A percentile compares a stretch with the other conserved stretches of the same genome.
Conservation (phyloP, 2,888 invertebrate genomes). For the Eretmocerus hayati region DNA sequence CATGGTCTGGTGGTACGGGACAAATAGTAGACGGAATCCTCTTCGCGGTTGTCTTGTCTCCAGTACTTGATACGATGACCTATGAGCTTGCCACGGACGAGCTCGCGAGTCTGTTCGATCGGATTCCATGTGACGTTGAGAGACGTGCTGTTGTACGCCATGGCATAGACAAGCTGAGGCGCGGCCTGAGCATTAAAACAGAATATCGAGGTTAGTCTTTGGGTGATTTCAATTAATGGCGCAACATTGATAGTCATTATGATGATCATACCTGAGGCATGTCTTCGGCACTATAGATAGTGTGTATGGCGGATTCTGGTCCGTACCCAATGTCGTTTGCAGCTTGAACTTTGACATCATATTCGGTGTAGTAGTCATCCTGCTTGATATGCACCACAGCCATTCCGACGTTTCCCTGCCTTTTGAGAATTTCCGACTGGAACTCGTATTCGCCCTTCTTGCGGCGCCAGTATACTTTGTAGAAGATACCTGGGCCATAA, state of each 20-base stretch:
- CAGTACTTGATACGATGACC: slow-evolving; percentile 94
- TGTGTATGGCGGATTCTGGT: slow-evolving; percentile 67
- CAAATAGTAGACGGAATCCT: slow-evolving; percentile 75
- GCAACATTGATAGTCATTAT: too few species aligned
- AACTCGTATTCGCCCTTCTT: slow-evolving; percentile 66
- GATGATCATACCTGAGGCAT: slow-evolving; percentile 70
- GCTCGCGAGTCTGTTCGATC: slow-evolving; percentile 75
- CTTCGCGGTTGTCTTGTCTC: slow-evolving; percentile 68
- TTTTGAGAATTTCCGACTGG: slow-evolving; percentile 63
- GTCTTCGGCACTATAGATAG: slow-evolving; percentile 81
- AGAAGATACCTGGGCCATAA: slow-evolving; percentile 83
- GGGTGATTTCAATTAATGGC: too few species aligned
- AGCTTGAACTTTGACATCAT: slow-evolving; percentile 80
- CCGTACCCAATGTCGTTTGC: slow-evolving; percentile 75
- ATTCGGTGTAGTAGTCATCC: slow-evolving; percentile 73
- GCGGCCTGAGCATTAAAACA: slow-evolving; percentile 51
- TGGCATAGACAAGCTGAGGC: slow-evolving; percentile 72
- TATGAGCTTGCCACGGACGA: slow-evolving; percentile 80
- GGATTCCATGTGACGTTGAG: slow-evolving; percentile 88
- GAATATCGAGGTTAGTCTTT: too few species aligned
- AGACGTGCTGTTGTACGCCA: slow-evolving; percentile 84
- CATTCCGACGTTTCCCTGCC: slow-evolving; percentile 68
- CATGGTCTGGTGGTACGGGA: slow-evolving; percentile 76
- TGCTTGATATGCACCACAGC: slow-evolving; percentile 70
- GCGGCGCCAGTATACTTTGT: slow-evolving; percentile 82